Evolutionary conservation across 1,140 invertebrate genomes (phyloP), one percentile per base, ranked within the genome.

Genomic region (Macrosteles quadrilineatus): DNA sequence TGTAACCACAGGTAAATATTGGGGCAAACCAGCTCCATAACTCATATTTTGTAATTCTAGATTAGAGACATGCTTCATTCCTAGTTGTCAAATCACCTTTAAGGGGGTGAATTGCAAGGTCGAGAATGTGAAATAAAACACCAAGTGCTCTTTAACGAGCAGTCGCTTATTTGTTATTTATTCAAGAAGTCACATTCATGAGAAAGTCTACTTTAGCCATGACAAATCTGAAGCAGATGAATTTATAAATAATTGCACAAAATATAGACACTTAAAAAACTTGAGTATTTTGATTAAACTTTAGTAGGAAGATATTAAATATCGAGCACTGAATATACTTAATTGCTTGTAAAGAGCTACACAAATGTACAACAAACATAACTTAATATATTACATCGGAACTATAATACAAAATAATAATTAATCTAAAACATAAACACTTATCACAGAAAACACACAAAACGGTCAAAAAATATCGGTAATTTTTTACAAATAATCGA

Each of bases 361-460:
- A 72, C 73, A 73, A 73, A 73, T 72, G 47, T 73, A 73, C 73
- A 73, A 67, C 67, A 69, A 31, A 71, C 53, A 65, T 63, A 68
- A 62, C 57, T 71, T 53, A 43, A 68, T 72, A 71, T 53, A 71
- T 72, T 68, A 69, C 45, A 69, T 69, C 32, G 70, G 66, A 27
- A 66, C 45, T 73, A 73, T 72, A 47, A 63, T 73, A 73, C 73
- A 73, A 71, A 67, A 66, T 71, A 68, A 45, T 68, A 53, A 53
- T 71, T 65, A 73, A 73, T 71, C 62, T 27, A 71, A 73, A 69
- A 73, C 66, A 70, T 71, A 30, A 73, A 71, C 73, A 73, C 70
- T 67, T 73, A 73, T 73, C 73, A 73, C 73, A 73, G 73, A 73
- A 73, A 73, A 73, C 66, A 71, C 69, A 71, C 70, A 73, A 63